Evolutionary conservation across 2,888 invertebrate species (phyloP).

Genomic region (Vesta saturnalis): DNA sequence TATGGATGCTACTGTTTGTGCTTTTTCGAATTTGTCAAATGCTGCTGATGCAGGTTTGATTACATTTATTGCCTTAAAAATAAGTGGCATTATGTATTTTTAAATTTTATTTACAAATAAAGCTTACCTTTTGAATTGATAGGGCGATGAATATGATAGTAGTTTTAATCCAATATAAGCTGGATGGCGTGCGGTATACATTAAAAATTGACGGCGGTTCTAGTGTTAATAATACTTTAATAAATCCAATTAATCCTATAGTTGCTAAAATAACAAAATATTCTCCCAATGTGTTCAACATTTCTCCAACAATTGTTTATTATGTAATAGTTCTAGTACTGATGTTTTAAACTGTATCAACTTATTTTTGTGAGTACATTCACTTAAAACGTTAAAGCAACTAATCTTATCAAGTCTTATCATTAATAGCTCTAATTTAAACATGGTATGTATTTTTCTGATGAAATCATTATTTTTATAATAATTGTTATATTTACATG

Average conservation of each 20-base stretch:
- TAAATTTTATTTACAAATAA: not conserved
- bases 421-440: too few relatives aligned
- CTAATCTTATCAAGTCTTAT: too few relatives aligned
- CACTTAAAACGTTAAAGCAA: too few relatives aligned
- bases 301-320: too few relatives aligned
- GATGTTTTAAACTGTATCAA: too few relatives aligned
- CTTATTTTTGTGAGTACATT: too few relatives aligned
- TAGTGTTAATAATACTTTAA: slow-evolving; percentile 27
- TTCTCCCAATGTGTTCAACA: slow-evolving; percentile 18
- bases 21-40: not conserved
- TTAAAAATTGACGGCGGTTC: slow-evolving; percentile 63
- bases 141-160: slow-evolving; percentile 62
- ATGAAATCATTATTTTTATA: too few relatives aligned
- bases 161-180: slow-evolving; percentile 66
- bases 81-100: not conserved
- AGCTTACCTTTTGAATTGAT: slow-evolving; percentile 62
- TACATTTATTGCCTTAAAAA: not conserved
- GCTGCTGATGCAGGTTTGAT: not conserved
- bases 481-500: too few relatives aligned
- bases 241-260: slow-evolving; percentile 19
- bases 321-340: too few relatives aligned
- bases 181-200: slow-evolving; percentile 64
- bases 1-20: not conserved
- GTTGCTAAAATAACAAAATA: slow-evolving; percentile 31
- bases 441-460: too few relatives aligned